phyloP scores from a whole-genome alignment of 2,797 vertebrate genomes.

The Pangasius mekongensis region DNA sequence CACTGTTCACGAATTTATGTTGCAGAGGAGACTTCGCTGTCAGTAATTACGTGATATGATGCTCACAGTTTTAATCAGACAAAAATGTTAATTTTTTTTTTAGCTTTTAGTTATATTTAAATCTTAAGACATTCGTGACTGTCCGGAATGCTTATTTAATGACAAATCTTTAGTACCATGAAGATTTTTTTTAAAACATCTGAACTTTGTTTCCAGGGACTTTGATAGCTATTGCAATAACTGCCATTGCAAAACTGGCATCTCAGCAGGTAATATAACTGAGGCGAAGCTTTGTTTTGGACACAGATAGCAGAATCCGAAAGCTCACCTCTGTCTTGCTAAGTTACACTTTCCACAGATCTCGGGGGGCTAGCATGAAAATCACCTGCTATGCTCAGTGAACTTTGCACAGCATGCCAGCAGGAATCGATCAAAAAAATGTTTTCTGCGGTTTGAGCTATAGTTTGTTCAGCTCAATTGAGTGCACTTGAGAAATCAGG shows the following conservation, averaged over 20 bases:
- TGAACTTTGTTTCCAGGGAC: background rate
- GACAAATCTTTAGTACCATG: background rate
- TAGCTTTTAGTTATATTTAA: background rate
- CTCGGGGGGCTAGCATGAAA: slow-evolving; percentile 29
- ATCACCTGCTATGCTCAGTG: slow-evolving; percentile 20
- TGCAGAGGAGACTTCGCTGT: too few species aligned
- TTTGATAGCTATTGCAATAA: background rate
- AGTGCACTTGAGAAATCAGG: slow-evolving; percentile 12
- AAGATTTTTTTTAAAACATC: background rate
- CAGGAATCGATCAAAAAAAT: slow-evolving; percentile 20
- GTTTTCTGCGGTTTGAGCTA: slow-evolving; percentile 2
- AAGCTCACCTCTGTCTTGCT: background rate
- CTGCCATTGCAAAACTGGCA: background rate
- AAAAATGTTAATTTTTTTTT: background rate
- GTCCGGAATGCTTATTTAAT: background rate
- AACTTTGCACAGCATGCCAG: slow-evolving; percentile 36
- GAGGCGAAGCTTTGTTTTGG: slow-evolving; percentile 3
- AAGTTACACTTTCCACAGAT: slow-evolving; percentile 5
- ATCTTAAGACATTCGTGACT: background rate
- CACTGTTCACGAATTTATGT: too few species aligned
- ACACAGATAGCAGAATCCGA: background rate
- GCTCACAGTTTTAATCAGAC: too few species aligned
- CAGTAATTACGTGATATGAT: too few species aligned
- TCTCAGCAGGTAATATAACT: slow-evolving; percentile 19
- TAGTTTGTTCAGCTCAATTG: slow-evolving; percentile 51